Conservation (phyloP, 2,113 vertebrate genomes). For the Ceuthmochares aereus region DNA sequence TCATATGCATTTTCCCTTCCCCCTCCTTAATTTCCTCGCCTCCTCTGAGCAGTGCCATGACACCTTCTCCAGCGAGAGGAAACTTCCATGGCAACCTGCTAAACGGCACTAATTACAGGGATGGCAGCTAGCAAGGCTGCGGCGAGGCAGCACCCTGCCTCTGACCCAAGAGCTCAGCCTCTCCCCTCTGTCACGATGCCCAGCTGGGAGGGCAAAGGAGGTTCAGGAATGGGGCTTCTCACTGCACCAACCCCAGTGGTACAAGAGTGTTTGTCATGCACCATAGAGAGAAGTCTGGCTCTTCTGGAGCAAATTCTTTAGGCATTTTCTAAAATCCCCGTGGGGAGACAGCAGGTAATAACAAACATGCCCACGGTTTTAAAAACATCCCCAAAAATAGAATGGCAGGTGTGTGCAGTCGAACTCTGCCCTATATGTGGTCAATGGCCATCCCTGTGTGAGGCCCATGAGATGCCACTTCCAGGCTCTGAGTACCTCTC, state of each 20-base stretch:
- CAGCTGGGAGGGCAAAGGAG: background rate
- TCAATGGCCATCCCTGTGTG: background rate
- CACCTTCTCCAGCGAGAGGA: background rate
- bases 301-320: background rate
- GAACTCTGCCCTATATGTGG: background rate
- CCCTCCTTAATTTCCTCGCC: background rate
- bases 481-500: background rate
- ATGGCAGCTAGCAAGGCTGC: background rate
- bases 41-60: background rate
- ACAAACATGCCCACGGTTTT: background rate
- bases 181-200: accelerated
- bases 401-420: background rate
- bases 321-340: background rate
- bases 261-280: accelerated
- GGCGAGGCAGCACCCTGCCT: accelerated
- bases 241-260: too few species aligned
- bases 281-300: background rate
- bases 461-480: accelerated
- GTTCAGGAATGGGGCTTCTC: background rate
- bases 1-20: background rate
- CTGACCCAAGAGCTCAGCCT: background rate
- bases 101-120: background rate
- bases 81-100: background rate
- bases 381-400: background rate
- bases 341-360: background rate